These are phyloP conservation scores for Trigoniulus corallinus DNA, from an alignment of 1,140 invertebrate genomes.

Conservation along the genomic window DNA sequence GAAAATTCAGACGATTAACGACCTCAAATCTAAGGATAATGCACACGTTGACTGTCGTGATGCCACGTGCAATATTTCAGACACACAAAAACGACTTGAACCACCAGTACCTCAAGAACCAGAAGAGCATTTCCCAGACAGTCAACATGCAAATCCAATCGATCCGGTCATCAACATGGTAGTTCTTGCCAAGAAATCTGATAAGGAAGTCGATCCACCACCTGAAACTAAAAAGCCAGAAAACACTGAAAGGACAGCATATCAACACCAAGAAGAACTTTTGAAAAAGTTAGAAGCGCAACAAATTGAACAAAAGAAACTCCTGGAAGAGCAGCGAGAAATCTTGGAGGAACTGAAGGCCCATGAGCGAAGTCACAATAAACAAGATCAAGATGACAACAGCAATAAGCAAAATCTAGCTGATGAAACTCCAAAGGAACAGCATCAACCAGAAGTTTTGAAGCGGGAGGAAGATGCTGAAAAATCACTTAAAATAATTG, in stretches of 20 bases:
- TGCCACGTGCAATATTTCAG: no score
- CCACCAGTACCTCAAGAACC: conserved; percentile 11
- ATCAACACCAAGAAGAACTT: conserved; percentile 5
- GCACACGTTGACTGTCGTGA: no score
- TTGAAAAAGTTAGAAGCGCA: conserved; percentile 35
- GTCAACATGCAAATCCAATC: no score
- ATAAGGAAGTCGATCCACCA: background rate
- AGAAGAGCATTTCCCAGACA: no score
- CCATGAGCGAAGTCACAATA: conserved; percentile 23
- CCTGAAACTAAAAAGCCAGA: background rate
- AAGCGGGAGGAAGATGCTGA: no score
- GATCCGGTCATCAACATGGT: no score
- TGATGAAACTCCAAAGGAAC: no score
- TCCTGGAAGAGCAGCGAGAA: conserved; percentile 34
- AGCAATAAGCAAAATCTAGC: no score
- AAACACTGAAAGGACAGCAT: background rate
- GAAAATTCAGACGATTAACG: background rate
- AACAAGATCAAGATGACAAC: background rate
- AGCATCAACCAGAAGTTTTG: no score
- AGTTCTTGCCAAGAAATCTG: background rate
- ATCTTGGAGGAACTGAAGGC: conserved; percentile 34
- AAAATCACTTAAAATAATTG: no score
- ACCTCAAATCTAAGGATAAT: conserved; percentile 6
- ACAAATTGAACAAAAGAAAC: conserved; percentile 27
- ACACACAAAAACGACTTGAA: conserved; percentile 5